Conservation (phyloP, 2,797 vertebrate species). For the Leptoclinus maculatus region DNA sequence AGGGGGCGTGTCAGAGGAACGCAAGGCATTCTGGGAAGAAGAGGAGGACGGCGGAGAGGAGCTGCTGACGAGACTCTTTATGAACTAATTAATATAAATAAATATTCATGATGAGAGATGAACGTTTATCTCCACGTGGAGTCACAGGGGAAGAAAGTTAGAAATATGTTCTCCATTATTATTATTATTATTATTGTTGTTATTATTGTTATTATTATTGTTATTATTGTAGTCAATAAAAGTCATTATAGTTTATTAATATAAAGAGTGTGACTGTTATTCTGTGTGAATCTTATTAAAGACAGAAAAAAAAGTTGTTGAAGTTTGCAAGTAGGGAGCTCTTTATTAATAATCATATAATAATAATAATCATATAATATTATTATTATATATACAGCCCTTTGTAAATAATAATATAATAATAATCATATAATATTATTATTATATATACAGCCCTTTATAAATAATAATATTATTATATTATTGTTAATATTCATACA, state of each 20-base stretch:
- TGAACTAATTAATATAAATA: conserved; percentile 41
- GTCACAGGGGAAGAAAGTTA: background rate
- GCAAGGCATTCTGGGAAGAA: conserved; percentile 74
- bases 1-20: conserved; percentile 77
- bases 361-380: too few species aligned
- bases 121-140: background rate
- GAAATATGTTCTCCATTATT: background rate
- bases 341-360: too few species aligned
- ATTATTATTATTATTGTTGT: background rate
- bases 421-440: too few species aligned
- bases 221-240: conserved; percentile 5
- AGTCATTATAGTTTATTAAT: background rate
- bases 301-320: background rate
- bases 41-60: conserved; percentile 59
- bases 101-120: background rate
- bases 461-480: too few species aligned
- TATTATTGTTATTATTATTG: too few species aligned
- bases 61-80: conserved; percentile 53
- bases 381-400: too few species aligned
- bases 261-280: background rate
- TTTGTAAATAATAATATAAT: too few species aligned
- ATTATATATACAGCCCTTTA: too few species aligned
- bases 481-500: too few species aligned
- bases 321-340: too few species aligned
- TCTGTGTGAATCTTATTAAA: background rate